A percentile compares a stretch with the other conserved stretches of the same genome.
phyloP scores from a whole-genome alignment of 2,888 invertebrate species.

The Sesia bembeciformis region DNA sequence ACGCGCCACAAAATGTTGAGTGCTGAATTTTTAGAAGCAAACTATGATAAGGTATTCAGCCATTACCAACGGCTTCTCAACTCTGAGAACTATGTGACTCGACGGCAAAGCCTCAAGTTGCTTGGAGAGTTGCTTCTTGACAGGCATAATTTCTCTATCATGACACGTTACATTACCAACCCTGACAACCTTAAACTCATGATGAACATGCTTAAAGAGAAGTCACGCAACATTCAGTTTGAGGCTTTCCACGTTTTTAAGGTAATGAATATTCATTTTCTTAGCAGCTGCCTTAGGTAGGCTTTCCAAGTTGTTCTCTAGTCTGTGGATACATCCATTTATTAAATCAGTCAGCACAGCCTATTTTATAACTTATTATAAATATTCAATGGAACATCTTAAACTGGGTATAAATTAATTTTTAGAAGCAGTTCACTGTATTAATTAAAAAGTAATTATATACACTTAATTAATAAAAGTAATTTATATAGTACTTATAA shows the following conservation, averaged over 20 bases:
- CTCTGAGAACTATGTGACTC: slow-evolving; percentile 99
- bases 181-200: slow-evolving; percentile 99
- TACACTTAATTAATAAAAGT: too few relatives aligned
- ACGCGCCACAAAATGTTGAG: slow-evolving; percentile 96
- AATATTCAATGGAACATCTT: too few relatives aligned
- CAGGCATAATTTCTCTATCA: slow-evolving; percentile 99
- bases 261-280: slow-evolving; percentile 64
- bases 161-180: slow-evolving; percentile 99
- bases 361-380: too few relatives aligned
- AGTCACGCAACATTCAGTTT: slow-evolving; percentile 99
- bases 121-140: slow-evolving; percentile 97
- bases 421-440: too few relatives aligned
- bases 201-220: slow-evolving; percentile 99
- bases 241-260: slow-evolving; percentile 99
- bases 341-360: too few relatives aligned
- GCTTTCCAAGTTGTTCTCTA: too few relatives aligned
- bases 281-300: too few relatives aligned
- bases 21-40: slow-evolving; percentile 98
- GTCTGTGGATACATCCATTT: too few relatives aligned
- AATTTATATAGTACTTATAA: too few relatives aligned
- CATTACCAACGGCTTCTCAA: slow-evolving; percentile 97
- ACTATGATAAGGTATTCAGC: slow-evolving; percentile 98
- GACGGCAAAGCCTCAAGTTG: slow-evolving; percentile 98
- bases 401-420: too few relatives aligned
- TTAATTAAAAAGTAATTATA: too few relatives aligned